phyloP scores from a whole-genome alignment of 2,797 vertebrate genomes.

The Trichosurus vulpecula region DNA sequence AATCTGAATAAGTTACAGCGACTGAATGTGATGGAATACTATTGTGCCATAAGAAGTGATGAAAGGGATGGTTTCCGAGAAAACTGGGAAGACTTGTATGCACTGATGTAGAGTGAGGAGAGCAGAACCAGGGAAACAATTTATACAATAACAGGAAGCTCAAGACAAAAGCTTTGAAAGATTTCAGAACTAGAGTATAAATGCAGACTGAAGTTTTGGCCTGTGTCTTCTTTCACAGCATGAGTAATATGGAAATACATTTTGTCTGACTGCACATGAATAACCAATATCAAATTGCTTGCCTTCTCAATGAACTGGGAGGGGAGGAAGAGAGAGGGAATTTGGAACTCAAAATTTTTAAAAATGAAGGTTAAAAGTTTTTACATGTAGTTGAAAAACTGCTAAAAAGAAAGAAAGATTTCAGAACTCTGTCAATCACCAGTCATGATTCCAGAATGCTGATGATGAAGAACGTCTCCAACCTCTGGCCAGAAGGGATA shows the following conservation, averaged over 20 bases:
- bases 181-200: neutral
- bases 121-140: neutral
- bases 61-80: neutral
- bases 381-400: neutral
- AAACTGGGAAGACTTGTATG: neutral
- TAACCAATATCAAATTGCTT: neutral
- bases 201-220: neutral
- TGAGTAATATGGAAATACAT: neutral
- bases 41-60: neutral
- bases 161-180: neutral
- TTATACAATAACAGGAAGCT: neutral
- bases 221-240: neutral
- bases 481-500: neutral
- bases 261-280: neutral
- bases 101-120: neutral
- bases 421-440: neutral
- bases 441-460: neutral
- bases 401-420: neutral
- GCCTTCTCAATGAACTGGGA: neutral
- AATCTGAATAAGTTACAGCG: neutral
- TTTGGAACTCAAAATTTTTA: neutral
- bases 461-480: neutral
- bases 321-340: neutral
- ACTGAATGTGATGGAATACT: neutral
- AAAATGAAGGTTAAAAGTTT: neutral